These are phyloP conservation scores for Luffia ferchaultella DNA, from an alignment of 2,888 invertebrate genomes.

Conservation along the genomic window DNA sequence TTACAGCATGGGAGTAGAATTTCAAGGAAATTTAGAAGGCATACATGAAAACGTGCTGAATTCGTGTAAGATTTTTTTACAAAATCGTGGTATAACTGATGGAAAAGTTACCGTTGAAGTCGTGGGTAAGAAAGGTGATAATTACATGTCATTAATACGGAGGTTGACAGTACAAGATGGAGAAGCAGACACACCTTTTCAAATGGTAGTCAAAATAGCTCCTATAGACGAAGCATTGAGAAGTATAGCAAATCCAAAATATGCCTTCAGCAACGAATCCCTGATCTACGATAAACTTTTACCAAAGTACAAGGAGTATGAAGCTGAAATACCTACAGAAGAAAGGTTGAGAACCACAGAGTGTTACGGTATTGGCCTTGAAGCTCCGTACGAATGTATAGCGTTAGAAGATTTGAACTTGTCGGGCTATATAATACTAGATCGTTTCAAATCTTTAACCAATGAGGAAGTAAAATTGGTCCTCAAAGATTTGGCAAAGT, in stretches of 20 bases:
- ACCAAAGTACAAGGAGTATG: constrained; percentile 25
- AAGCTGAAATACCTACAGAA: constrained; percentile 22
- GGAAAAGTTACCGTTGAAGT: constrained; percentile 13
- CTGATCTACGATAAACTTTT: constrained; percentile 25
- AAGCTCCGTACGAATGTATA: constrained; percentile 26
- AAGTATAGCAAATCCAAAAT: constrained; percentile 11
- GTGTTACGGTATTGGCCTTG: constrained; percentile 25
- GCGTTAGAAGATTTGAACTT: constrained; percentile 30
- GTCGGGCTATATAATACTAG: constrained; percentile 23
- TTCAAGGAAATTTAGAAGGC: neutral
- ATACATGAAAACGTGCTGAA: neutral
- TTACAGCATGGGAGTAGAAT: constrained; percentile 3
- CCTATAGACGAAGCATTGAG: constrained; percentile 19
- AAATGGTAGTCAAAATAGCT: constrained; percentile 34
- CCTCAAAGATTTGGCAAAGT: constrained; percentile 27
- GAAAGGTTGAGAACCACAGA: constrained; percentile 23
- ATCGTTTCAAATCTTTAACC: constrained; percentile 24
- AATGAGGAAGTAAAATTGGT: constrained; percentile 23
- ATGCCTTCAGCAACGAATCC: constrained; percentile 26
- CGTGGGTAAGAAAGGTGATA: constrained; percentile 16
- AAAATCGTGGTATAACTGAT: constrained; percentile 8
- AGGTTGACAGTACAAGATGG: constrained; percentile 8
- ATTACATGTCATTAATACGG: constrained; percentile 15
- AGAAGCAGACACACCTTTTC: constrained; percentile 18
- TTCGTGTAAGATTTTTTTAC: constrained; percentile 2